Base-by-base conservation (phyloP, 2,113 vertebrate species). In the Cryptomyrus ogoouensis region DNA sequence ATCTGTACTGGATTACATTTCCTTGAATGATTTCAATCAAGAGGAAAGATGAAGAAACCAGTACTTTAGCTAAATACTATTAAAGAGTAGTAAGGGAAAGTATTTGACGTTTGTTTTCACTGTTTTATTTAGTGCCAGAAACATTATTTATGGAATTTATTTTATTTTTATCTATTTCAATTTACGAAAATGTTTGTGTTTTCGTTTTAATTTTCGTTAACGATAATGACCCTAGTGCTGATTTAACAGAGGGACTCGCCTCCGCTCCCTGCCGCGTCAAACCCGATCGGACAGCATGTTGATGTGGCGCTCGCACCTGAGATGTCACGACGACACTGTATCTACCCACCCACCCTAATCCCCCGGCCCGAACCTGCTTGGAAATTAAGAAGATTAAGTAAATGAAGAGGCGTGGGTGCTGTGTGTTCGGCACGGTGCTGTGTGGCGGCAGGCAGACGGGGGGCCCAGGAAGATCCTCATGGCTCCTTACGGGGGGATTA, bases 331-430 rank as follows among this genome's bases (percentile, higher is more conserved):
- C 31, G 44, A 70, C 88, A 87, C 27, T n/a, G 31, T 66, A 31
- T 62, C 77, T 87, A 39, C 88, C 50, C 35, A 39, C 83, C 31
- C 42, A 42, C 39, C 50, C 8, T 90, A 86, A 84, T 91, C 88
- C 21, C 52, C 50, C 83, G 19, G 5, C 47, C 50, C 15, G 13
- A 50, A 19, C 49, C 85, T 87, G 50, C 13, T n/a, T 19, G 50
- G 77, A 89, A 92, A 91, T 91, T 91, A 92, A 92, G 91, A 83
- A 89, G 91, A 92, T 91, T 92, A 91, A 88, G 84, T 52, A 56
- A 85, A 52, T 2, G n/a, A 56, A 88, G 50, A 91, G 89, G 87
- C 52, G 35, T 83, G 58, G 88, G 74, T 39, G 80, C 47, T 46
- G 83, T 24, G 31, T 52, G 53, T 89, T 89, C 87, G 88, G 62